Evolutionary conservation across 1,140 invertebrate genomes (phyloP), one percentile per base, ranked within the genome.

Genomic region (Drosophila varians): DNA sequence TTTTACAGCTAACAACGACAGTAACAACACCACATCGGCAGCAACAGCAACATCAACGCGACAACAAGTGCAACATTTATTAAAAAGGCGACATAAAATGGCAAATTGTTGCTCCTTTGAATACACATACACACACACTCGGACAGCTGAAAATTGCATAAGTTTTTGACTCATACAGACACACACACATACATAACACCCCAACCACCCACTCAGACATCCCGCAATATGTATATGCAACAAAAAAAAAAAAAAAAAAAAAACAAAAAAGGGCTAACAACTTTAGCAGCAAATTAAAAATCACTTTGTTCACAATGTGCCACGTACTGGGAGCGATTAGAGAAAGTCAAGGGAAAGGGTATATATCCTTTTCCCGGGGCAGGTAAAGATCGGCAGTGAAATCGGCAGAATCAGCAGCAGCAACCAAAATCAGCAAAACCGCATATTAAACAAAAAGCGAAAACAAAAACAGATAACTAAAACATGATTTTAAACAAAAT

Each of bases 401-500:
- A 79, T 74, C 31, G 46, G 57, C 53, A 25, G 49, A 77, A 61
- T 64, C 60, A 60, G 56, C 52, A 61, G 19, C 51, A 61, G 14
- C 36, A 55, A 23, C 60, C 25, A 19, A 60, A 55, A 62, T 52
- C 57, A 71, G 65, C 54, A 58, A n/a, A n/a, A 71, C 62, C 42
- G 38, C 54, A 72, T 72, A 66, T 73, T 72, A 53, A 31, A 40
- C 16, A 38, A 57, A 26, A 75, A 57, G 64, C 65, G 51, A 76
- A 74, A 80, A 87, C 74, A 38, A 57, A 26, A 75, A 57, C 68
- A 69, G 51, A 76, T 74, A 80, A 87, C 74, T 58, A 47, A 76
- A 80, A 80, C 76, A 86, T 87, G 80, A 86, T 86, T 86, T 86
- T 86, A 86, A 84, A 79, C 64, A 47, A 80, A 86, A 57, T 60